Evolutionary conservation across 2,888 invertebrate genomes (phyloP), one percentile per base, ranked within the genome.

Genomic region (Andrena trimmerana): DNA sequence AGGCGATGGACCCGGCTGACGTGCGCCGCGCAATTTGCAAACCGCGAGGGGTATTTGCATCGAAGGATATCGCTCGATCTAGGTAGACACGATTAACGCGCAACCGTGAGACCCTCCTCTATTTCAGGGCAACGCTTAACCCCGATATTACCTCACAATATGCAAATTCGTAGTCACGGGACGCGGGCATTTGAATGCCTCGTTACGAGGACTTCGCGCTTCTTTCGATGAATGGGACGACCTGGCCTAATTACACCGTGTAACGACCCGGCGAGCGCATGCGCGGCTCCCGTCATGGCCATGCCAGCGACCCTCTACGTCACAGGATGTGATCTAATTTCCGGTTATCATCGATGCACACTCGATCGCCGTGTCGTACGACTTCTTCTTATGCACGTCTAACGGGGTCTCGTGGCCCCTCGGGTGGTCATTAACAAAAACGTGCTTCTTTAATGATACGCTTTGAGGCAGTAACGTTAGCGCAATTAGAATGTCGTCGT

Each of bases 251-350:
- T 87, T 85, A 85, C 59, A 80, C 70, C 60, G 82, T 42, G 74
- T 52, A 78, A 65, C 57, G 65, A 24, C 74, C 74, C 60, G 63
- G 74, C 42, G 59, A 72, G 59, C n/a, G n/a, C 42, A 24, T 54
- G n/a, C 62, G 16, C n/a, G 65, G 31, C 66, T 68, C 62, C 52
- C 72, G 66, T 59, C 73, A 36, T 62, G 70, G 33, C 20, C 42
- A 27, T 27, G 67, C 65, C 4, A 42, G 70, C 54, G 50, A 42
- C 54, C 33, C 62, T 16, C 59, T 57, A 60, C 68, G 71, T 75
- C 77, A 78, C 29, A 73, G 70, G 84, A 69, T 62, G 57, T 80
- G 78, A 81, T 84, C 79, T 87, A 87, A 86, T 86, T 86, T 87
- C 87, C 86, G 85, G 81, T 76, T 78, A 81, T 76, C 75, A 71